phyloP scores from a whole-genome alignment of 2,797 vertebrate species.

The Nannoperca australis region DNA sequence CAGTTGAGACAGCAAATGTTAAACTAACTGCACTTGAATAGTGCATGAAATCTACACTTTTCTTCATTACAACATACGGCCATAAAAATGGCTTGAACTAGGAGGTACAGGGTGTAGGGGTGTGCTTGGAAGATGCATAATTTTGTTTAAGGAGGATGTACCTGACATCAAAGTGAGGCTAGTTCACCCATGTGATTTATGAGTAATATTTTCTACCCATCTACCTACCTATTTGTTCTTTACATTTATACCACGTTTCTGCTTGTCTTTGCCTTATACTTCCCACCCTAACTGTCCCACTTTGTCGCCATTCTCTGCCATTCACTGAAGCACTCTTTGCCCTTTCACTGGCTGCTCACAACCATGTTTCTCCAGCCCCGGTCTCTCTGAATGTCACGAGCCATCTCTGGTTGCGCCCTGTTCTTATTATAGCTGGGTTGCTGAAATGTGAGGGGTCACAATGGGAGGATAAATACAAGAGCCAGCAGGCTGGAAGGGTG shows the following conservation, averaged over 20 bases:
- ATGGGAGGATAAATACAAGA: slow-evolving; percentile 85
- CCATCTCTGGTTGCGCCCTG: slow-evolving; percentile 83
- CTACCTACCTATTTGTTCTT: not conserved
- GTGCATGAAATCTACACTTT: not conserved
- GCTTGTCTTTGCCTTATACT: not conserved
- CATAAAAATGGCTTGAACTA: not conserved
- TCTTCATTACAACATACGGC: not conserved
- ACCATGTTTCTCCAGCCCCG: slow-evolving; percentile 62
- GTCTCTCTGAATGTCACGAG: slow-evolving; percentile 80
- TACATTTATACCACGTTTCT: not conserved
- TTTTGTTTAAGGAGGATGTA: not conserved
- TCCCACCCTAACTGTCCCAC: slow-evolving; percentile 3
- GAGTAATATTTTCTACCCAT: not conserved
- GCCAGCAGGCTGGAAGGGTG: slow-evolving; percentile 45
- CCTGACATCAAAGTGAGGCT: not conserved
- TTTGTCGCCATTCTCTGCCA: slow-evolving; percentile 43
- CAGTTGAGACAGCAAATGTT: slow-evolving; percentile 5
- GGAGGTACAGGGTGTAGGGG: not conserved
- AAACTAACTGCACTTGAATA: not conserved
- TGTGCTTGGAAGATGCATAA: not conserved
- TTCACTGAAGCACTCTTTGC: slow-evolving; percentile 71
- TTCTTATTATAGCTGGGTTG: slow-evolving; percentile 83
- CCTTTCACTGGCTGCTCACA: slow-evolving; percentile 68
- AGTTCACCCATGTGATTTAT: not conserved
- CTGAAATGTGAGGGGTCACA: slow-evolving; percentile 90